Evolutionary conservation across 2,888 invertebrate genomes (phyloP).

Genomic region (Thumatha senex): DNA sequence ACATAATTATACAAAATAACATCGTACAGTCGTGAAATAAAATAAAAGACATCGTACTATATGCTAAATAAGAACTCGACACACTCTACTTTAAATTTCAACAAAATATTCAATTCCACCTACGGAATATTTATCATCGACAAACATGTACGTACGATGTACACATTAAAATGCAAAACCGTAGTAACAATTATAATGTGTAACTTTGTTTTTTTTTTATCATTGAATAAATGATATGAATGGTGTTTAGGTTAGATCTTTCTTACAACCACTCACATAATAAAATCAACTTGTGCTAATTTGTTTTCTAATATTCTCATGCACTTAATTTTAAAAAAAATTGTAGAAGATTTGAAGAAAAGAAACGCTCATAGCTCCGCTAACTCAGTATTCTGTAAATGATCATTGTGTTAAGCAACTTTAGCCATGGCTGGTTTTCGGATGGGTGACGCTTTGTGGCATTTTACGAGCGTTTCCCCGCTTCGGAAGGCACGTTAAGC

Average conservation of each 20-base stretch:
- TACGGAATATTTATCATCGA: neutral
- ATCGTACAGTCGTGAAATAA: neutral
- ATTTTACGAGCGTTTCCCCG: too few species aligned
- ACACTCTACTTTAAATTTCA: too few species aligned
- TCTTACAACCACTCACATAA: conserved; percentile 13
- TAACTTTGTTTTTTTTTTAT: conserved; percentile 19
- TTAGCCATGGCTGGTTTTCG: too few species aligned
- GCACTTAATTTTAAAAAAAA: neutral
- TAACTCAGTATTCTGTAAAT: too few species aligned
- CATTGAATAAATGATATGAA: conserved; percentile 22
- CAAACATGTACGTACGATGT: neutral
- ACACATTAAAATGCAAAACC: conserved; percentile 18
- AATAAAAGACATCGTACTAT: too few species aligned
- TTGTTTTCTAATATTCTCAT: neutral
- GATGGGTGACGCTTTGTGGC: too few species aligned
- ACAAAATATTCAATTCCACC: neutral
- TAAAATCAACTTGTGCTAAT: neutral
- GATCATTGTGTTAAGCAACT: too few species aligned
- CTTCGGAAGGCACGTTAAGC: too few species aligned
- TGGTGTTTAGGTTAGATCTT: conserved; percentile 19
- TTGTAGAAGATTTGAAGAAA: too few species aligned
- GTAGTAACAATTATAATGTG: conserved; percentile 4
- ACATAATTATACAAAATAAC: too few species aligned
- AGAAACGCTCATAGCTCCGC: too few species aligned
- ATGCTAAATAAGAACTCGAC: too few species aligned